These are phyloP conservation scores for Drosophila neotestacea DNA, from an alignment of 2,888 invertebrate genomes.

Conservation along the genomic window DNA sequence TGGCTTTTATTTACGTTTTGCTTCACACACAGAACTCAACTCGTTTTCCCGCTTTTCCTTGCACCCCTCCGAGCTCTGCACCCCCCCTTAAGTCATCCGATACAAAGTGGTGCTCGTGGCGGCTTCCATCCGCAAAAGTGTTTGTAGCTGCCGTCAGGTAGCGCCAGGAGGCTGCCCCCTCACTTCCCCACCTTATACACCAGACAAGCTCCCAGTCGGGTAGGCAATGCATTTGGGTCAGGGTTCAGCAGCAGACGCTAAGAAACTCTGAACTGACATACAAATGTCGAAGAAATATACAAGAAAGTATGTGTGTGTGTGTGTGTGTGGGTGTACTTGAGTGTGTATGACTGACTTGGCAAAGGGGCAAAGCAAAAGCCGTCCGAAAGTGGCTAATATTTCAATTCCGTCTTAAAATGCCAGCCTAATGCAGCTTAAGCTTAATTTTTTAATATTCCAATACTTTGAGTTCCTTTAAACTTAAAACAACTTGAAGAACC, in stretches of 20 bases:
- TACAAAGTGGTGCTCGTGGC: slow-evolving; percentile 74
- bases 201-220: not conserved
- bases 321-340: not conserved
- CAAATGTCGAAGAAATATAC: slow-evolving; percentile 36
- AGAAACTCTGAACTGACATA: slow-evolving; percentile 58
- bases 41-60: slow-evolving; percentile 26
- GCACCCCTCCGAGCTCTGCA: not conserved
- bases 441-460: not conserved
- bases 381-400: slow-evolving; percentile 34
- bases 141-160: slow-evolving; percentile 63
- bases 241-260: slow-evolving; percentile 63
- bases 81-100: slow-evolving; percentile 30
- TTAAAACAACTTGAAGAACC: not conserved
- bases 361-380: slow-evolving; percentile 18
- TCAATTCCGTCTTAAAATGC: slow-evolving; percentile 26
- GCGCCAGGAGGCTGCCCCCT: slow-evolving; percentile 42
- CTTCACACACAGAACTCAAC: slow-evolving; percentile 61
- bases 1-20: slow-evolving; percentile 68
- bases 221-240: slow-evolving; percentile 65
- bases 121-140: slow-evolving; percentile 79
- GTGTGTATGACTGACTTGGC: slow-evolving; percentile 18
- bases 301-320: slow-evolving; percentile 19
- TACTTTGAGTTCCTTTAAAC: not conserved
- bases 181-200: not conserved
- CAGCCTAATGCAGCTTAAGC: not conserved